phyloP scores from a whole-genome alignment of 2,797 vertebrate genomes.

The Centroberyx gerrardi region DNA sequence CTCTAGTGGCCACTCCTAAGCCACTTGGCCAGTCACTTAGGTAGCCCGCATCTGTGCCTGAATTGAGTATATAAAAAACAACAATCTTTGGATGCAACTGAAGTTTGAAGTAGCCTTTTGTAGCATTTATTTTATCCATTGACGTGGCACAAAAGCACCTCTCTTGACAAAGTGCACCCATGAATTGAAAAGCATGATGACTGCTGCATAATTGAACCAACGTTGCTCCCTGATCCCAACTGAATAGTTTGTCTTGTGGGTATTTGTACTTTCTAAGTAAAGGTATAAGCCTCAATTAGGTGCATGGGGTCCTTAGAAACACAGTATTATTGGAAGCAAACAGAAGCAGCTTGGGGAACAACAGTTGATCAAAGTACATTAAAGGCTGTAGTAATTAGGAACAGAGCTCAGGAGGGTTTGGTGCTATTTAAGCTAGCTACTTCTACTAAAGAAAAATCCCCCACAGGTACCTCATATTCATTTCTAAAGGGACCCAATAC shows the following conservation, averaged over 20 bases:
- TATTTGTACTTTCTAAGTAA: slow-evolving; percentile 60
- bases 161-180: not conserved
- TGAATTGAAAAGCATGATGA: slow-evolving; percentile 20
- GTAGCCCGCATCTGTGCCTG: slow-evolving; percentile 57
- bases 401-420: slow-evolving; percentile 40
- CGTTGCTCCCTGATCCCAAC: not conserved
- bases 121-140: too few relatives aligned
- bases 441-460: slow-evolving; percentile 57
- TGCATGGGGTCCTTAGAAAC: slow-evolving; percentile 65
- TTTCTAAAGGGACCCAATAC: slow-evolving; percentile 45
- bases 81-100: not conserved
- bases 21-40: slow-evolving; percentile 76
- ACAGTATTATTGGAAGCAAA: slow-evolving; percentile 79
- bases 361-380: slow-evolving; percentile 44
- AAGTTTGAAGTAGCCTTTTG: slow-evolving; percentile 5
- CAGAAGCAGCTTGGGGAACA: slow-evolving; percentile 67
- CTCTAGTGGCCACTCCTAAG: slow-evolving; percentile 77
- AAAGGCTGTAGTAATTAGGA: slow-evolving; percentile 65
- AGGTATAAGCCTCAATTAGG: slow-evolving; percentile 72
- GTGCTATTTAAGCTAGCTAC: slow-evolving; percentile 60
- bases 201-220: slow-evolving; percentile 21
- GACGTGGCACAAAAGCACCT: not conserved
- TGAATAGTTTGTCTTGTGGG: slow-evolving; percentile 25
- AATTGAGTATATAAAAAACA: slow-evolving; percentile 35
- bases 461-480: slow-evolving; percentile 41